Evolutionary conservation across 2,113 vertebrate species (phyloP).

Genomic region (Motacilla alba): DNA sequence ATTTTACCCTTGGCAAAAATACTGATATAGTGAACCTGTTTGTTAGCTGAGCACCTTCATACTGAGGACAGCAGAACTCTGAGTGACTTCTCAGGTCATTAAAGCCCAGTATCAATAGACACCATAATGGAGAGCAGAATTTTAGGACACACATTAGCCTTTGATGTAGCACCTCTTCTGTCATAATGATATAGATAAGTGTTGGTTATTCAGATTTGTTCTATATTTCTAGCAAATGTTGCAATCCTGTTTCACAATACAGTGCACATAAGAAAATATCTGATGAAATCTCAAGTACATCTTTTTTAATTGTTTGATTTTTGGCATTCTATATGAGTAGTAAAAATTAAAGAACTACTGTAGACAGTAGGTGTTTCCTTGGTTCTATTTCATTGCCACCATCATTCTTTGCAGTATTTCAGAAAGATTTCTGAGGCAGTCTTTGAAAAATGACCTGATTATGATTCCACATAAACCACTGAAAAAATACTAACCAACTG

Average conservation of each 20-base stretch:
- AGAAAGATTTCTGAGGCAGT: not conserved
- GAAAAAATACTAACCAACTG: not conserved
- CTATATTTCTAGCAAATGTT: not conserved
- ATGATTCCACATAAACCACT: slow-evolving; percentile 4
- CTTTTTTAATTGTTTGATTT: not conserved
- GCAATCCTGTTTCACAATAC: not conserved
- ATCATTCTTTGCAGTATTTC: not conserved
- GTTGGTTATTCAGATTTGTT: not conserved
- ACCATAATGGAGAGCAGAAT: not conserved
- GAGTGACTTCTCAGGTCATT: not conserved
- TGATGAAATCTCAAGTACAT: not conserved
- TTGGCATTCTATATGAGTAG: not conserved
- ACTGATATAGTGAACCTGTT: not conserved
- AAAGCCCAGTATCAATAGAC: not conserved
- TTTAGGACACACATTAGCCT: not conserved
- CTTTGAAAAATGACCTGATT: slow-evolving; percentile 23
- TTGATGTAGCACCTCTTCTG: not conserved
- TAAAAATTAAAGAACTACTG: not conserved
- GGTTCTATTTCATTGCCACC: not conserved
- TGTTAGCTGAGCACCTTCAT: not conserved
- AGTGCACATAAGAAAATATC: not conserved
- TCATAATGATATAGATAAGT: not conserved
- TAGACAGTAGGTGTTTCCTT: not conserved
- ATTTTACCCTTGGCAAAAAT: not conserved
- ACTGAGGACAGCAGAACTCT: not conserved